phyloP scores from a whole-genome alignment of 1,140 invertebrate genomes.

The Babylonia areolata region DNA sequence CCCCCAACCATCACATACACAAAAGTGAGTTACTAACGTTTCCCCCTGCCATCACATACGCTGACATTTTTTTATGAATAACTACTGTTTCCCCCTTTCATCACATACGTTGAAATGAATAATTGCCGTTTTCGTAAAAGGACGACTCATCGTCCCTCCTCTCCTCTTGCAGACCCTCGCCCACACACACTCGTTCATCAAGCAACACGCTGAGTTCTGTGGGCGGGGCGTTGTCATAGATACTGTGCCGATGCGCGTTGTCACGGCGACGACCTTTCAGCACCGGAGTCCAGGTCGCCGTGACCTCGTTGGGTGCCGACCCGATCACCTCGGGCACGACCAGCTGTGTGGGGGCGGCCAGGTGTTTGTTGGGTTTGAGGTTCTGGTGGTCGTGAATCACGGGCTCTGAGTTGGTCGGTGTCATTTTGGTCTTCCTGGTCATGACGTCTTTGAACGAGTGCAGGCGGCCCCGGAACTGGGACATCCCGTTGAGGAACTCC shows the following conservation, averaged over 20 bases:
- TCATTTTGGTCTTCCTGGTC: neutral
- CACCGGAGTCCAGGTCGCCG: neutral
- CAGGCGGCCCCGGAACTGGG: slow-evolving; percentile 12
- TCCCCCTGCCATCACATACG: too few relatives aligned
- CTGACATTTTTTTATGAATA: neutral
- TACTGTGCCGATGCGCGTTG: neutral
- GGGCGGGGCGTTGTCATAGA: slow-evolving; percentile 28
- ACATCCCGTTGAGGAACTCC: slow-evolving; percentile 14
- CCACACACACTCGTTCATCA: slow-evolving; percentile 27
- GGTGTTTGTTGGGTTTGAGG: neutral
- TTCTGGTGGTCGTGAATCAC: slow-evolving; percentile 9
- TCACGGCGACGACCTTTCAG: slow-evolving; percentile 22
- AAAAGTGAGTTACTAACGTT: too few relatives aligned
- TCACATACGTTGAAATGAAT: neutral
- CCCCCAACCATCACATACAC: too few relatives aligned
- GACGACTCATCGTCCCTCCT: neutral
- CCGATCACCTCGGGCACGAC: neutral
- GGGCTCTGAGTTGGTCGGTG: slow-evolving; percentile 1
- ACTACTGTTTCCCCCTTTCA: neutral
- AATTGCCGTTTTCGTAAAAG: neutral
- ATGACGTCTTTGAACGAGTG: slow-evolving; percentile 27
- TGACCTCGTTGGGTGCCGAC: neutral
- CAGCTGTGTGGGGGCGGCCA: neutral
- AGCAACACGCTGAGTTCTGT: slow-evolving; percentile 30
- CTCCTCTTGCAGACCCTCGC: slow-evolving; percentile 10